Conservation (phyloP, 2,888 invertebrate species). For the Pandemis heparana region DNA sequence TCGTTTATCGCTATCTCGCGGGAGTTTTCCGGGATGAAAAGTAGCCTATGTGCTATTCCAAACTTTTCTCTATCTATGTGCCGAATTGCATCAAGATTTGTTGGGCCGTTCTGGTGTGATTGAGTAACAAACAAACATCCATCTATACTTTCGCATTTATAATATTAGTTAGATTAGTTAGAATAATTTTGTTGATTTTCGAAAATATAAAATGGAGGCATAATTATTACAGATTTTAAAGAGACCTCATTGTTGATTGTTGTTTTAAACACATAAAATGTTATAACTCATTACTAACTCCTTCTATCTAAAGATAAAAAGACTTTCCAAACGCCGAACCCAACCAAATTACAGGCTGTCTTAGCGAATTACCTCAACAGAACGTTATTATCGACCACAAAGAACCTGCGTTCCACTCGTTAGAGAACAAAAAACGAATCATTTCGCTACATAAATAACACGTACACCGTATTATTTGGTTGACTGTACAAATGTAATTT, state of each 20-base stretch:
- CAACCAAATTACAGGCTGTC: slow-evolving; percentile 11
- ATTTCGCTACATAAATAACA: slow-evolving; percentile 29
- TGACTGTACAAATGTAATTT: slow-evolving; percentile 36
- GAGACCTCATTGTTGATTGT: neutral
- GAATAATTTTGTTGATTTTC: too few relatives aligned
- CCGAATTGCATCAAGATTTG: too few relatives aligned
- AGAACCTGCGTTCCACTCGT: slow-evolving; percentile 19
- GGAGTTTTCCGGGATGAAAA: too few relatives aligned
- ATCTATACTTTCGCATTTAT: too few relatives aligned
- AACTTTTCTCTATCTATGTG: too few relatives aligned
- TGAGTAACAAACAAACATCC: too few relatives aligned
- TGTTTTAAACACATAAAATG: neutral
- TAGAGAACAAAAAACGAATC: slow-evolving; percentile 27
- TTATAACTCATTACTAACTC: neutral
- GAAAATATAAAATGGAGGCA: too few relatives aligned
- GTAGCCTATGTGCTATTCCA: too few relatives aligned
- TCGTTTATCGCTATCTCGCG: too few relatives aligned
- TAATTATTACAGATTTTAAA: too few relatives aligned
- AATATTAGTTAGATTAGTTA: too few relatives aligned
- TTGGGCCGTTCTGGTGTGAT: too few relatives aligned
- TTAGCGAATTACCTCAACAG: slow-evolving; percentile 10
- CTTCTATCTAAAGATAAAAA: neutral
- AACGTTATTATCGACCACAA: slow-evolving; percentile 13
- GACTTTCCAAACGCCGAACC: neutral
- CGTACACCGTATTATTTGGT: slow-evolving; percentile 36